Evolutionary conservation across 2,888 invertebrate species (phyloP), one percentile per base, ranked within the genome.

Genomic region (Polydrusus tereticollis): DNA sequence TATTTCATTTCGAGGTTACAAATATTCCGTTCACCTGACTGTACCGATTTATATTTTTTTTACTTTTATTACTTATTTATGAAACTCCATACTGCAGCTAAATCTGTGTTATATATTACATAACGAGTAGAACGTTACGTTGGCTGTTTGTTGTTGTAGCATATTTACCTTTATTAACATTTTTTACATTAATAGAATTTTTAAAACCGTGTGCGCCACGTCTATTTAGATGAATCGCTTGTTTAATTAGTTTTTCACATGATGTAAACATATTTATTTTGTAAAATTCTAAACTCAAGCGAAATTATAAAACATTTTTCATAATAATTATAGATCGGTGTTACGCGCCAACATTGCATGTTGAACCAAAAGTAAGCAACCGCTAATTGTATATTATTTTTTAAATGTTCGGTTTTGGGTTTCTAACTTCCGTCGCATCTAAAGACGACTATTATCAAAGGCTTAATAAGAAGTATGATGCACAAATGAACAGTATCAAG

Each of bases 321-420:
- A n/a, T n/a, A n/a, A n/a, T n/a, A n/a, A n/a, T n/a, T n/a, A n/a
- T n/a, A n/a, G n/a, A n/a, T n/a, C n/a, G n/a, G n/a, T n/a, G n/a
- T n/a, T n/a, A n/a, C n/a, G n/a, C n/a, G n/a, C n/a, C n/a, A n/a
- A n/a, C 36, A n/a, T 36, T 12, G 36, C 36, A 33, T 33, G 33
- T 5, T n/a, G n/a, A n/a, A n/a, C n/a, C n/a, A n/a, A n/a, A n/a
- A n/a, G n/a, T n/a, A n/a, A n/a, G n/a, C n/a, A n/a, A n/a, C n/a
- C n/a, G n/a, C n/a, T n/a, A n/a, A n/a, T n/a, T n/a, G n/a, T n/a
- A n/a, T n/a, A n/a, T n/a, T 36, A 8, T 47, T 67, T 23, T 18
- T 8, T 6, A 60, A 43, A 75, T 75, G 75, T 75, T 73, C 26
- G 59, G 70, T 45, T 75, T 69, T 29, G 60, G 70, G 0, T 69